Evolutionary conservation across 2,888 invertebrate genomes (phyloP).

Genomic region (Coenonympha glycerion): DNA sequence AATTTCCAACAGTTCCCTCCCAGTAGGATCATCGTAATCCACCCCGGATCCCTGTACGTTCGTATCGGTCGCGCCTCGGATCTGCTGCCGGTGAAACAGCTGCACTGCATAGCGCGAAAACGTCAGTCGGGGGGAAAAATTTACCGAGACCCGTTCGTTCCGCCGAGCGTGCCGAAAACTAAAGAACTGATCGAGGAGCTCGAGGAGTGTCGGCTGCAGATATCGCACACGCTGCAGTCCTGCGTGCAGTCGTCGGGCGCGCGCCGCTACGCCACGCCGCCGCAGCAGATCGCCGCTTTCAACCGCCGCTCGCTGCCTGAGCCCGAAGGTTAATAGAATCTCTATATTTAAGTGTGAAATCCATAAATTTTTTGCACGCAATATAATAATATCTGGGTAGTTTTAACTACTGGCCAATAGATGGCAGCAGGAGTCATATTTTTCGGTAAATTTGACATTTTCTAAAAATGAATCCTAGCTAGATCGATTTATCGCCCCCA

Average conservation of each 20-base stretch:
- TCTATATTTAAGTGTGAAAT: no score
- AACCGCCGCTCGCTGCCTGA: constrained; percentile 88
- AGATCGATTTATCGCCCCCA: no score
- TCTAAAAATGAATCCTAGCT: no score
- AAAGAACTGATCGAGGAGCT: constrained; percentile 84
- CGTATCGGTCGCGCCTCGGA: constrained; percentile 94
- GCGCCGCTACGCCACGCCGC: constrained; percentile 88
- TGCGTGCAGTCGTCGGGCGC: constrained; percentile 89
- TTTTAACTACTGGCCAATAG: no score
- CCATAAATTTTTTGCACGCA: no score
- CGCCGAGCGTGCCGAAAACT: constrained; percentile 78
- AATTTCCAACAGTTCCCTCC: constrained; percentile 81
- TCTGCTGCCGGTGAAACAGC: constrained; percentile 86
- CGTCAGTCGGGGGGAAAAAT: constrained; percentile 72
- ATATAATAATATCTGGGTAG: no score
- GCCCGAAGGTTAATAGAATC: no score
- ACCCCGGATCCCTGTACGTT: constrained; percentile 93
- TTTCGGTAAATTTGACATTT: no score
- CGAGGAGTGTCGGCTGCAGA: constrained; percentile 88
- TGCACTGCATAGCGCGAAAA: constrained; percentile 89
- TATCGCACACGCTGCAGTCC: constrained; percentile 90
- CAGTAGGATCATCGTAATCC: constrained; percentile 92
- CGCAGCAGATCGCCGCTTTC: constrained; percentile 91
- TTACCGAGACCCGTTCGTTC: constrained; percentile 80
- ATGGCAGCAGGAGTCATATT: no score